Evolutionary conservation across 2,888 invertebrate species (phyloP).

Genomic region (Phalera bucephala): DNA sequence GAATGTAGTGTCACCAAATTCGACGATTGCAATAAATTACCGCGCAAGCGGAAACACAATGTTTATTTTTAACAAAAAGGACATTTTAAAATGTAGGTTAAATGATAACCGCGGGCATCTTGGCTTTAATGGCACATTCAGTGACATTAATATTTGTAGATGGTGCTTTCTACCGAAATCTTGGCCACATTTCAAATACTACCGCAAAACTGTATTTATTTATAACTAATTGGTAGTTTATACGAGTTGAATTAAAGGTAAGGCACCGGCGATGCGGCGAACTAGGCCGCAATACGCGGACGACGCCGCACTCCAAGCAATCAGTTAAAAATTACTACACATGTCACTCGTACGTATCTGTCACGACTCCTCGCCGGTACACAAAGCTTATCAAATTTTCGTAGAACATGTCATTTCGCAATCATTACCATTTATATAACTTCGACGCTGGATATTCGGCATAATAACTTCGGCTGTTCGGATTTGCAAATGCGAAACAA

Average conservation of each 20-base stretch:
- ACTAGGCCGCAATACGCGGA: constrained; percentile 5
- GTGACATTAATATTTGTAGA: constrained; percentile 65
- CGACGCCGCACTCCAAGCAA: constrained; percentile 5
- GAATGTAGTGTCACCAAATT: constrained; percentile 24
- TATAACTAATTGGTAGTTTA: constrained; percentile 46
- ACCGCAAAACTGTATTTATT: constrained; percentile 54
- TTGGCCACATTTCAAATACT: constrained; percentile 71
- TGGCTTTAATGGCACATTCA: constrained; percentile 59
- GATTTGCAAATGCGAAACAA: constrained; percentile 37
- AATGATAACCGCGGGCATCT: constrained; percentile 57
- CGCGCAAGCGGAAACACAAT: constrained; percentile 29
- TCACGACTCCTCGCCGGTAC: constrained; percentile 9
- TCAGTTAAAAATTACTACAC: constrained; percentile 16
- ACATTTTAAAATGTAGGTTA: constrained; percentile 50
- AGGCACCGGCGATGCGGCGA: constrained; percentile 13
- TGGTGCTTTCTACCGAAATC: constrained; percentile 53
- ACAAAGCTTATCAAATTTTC: constrained; percentile 27
- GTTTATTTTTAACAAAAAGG: constrained; percentile 43
- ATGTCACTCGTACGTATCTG: constrained; percentile 9
- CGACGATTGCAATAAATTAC: constrained; percentile 32
- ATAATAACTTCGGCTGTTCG: constrained; percentile 31
- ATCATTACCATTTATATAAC: constrained; percentile 49
- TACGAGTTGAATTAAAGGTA: constrained; percentile 42
- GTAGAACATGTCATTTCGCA: constrained; percentile 34
- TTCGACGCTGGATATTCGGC: constrained; percentile 25